Evolutionary conservation across 2,113 vertebrate genomes (phyloP), one percentile per base, ranked within the genome.

Genomic region (Spilogale gracilis): DNA sequence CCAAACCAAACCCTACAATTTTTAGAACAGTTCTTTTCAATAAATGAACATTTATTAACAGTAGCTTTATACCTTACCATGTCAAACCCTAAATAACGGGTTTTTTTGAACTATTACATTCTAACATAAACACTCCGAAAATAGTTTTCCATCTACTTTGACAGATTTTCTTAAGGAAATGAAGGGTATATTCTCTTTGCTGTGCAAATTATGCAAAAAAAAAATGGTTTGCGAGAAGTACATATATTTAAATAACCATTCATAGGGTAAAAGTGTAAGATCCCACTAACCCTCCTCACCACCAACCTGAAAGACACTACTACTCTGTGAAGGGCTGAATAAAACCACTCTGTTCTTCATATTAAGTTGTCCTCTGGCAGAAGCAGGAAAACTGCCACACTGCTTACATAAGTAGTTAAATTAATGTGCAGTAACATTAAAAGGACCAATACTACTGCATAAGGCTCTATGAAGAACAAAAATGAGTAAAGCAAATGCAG

Each of bases 401-500:
- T 87, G 21, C 79, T 97, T 78, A 90, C n/a, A 23, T 6, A 79
- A 8, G 67, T 48, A 81, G 69, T 27, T 94, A 91, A 93, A 94
- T 48, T 82, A 92, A 4, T 87, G 73, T 69, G 86, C 91, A 98
- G 91, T 86, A 86, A 95, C 54, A 96, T 82, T 93, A 60, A 97
- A 93, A 97, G 48, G 27, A 90, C 6, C 63, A 89, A 83, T 74
- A 23, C 73, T 94, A 95, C 89, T 76, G 58, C 69, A 96, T 23
- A 91, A 32, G 52, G 50, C 13, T 95, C 87, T 94, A 54, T 21
- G 90, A 95, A 93, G 9, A 89, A 92, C 73, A 96, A 97, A 96
- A 96, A 96, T 85, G 54, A 98, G 79, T 94, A 97, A 97, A 87
- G 3, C 96, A 97, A 96, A 97, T 97, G 14, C 85, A 94, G 45